Evolutionary conservation across 2,888 invertebrate genomes (phyloP), one percentile per base, ranked within the genome.

Genomic region (Pammene aurita): DNA sequence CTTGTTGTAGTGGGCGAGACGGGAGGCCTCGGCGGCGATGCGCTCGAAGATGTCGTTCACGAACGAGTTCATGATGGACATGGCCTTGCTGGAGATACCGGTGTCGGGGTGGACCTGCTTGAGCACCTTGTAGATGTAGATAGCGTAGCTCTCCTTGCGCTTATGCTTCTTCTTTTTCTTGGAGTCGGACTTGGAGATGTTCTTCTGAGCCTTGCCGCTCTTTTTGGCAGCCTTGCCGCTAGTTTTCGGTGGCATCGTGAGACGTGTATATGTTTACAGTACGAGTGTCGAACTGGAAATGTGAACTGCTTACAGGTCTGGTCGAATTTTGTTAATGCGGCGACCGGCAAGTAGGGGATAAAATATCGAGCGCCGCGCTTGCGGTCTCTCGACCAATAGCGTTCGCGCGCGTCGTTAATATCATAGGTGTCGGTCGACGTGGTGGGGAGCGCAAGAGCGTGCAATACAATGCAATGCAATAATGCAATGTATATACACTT

Each of bases 1-100:
- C 84, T 95, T 94, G 86, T 94, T 94, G 89, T 94, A 94, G 77
- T 94, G 94, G 38, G 94, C 94, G 75, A 95, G 84, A 69, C 94
- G 93, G 4, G 94, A 94, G 2, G 95, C 93, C 78, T 95, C 94
- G 2, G 93, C 93, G 44, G 95, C 95, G 81, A 95, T 95, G 50
- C 95, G 92, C 82, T 96, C 95, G 80, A 96, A 95, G 67, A 95
- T 94, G 80, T 96, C 95, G 82, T 95, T 95, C 57, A 96, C 94
- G 80, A 95, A 96, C 73, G 94, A 94, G 88, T 95, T 95, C 94
- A 95, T 95, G 84, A 95, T 94, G 72, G 92, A 93, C 95, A 95
- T 95, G 18, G 95, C 95, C 83, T 95, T 95, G 62, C 77, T 77
- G 56, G 79, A 80, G 64, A 80, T 80, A 66, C 80, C 79, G 72